Percentiles rank a stretch among this genome's conserved stretches.
phyloP scores from a whole-genome alignment of 1,140 invertebrate genomes.

The Drosophila parabipectinata region DNA sequence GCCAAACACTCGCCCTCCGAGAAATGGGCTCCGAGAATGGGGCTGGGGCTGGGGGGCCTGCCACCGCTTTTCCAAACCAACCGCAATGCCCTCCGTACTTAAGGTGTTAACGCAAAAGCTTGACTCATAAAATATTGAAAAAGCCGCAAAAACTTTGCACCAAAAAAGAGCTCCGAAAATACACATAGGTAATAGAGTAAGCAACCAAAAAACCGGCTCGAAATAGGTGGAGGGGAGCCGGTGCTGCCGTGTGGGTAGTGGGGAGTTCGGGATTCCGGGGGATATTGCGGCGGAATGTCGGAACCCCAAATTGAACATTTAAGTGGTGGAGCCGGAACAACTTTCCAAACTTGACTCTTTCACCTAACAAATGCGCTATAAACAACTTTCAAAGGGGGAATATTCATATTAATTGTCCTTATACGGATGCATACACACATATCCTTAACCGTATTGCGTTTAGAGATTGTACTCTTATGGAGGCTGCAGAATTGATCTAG shows the following conservation, averaged over 20 bases:
- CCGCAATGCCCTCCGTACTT: conserved; percentile 78
- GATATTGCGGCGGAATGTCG: conserved; percentile 23
- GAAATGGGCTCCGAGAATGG: not conserved
- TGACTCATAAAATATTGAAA: conserved; percentile 84
- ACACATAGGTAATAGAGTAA: conserved; percentile 35
- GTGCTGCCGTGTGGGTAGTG: too few species aligned
- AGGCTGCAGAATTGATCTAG: too few species aligned
- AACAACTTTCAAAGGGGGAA: not conserved
- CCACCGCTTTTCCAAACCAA: conserved; percentile 9
- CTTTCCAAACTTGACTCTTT: conserved; percentile 41
- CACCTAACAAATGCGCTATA: not conserved
- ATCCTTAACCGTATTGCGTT: too few species aligned
- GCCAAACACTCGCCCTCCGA: conserved; percentile 15
- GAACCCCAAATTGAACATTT: conserved; percentile 66
- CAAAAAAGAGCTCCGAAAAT: conserved; percentile 60
- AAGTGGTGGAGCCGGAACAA: conserved; percentile 54
- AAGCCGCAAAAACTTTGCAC: conserved; percentile 82
- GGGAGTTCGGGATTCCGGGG: not conserved
- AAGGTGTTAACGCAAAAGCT: conserved; percentile 82
- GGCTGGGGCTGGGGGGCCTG: not conserved
- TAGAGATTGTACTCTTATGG: too few species aligned
- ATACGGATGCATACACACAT: not conserved
- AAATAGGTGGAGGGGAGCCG: too few species aligned
- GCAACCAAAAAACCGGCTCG: not conserved
- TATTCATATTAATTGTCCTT: not conserved